phyloP scores from a whole-genome alignment of 2,113 vertebrate genomes.

The Nesospiza acunhae region DNA sequence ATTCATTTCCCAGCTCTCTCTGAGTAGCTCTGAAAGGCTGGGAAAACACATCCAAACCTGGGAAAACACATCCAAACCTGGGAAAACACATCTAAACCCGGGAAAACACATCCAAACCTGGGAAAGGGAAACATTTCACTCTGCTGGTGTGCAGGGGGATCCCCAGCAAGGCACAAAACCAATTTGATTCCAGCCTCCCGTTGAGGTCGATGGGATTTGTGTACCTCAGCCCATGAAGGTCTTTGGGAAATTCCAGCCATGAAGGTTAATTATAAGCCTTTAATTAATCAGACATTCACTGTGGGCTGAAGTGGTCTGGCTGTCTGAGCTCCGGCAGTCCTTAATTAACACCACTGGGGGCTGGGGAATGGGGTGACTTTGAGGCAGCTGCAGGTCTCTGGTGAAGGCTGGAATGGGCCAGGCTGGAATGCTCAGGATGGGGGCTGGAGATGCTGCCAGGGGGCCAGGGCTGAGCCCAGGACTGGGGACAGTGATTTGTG shows the following conservation, averaged over 20 bases:
- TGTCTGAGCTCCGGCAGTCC: conserved; percentile 3
- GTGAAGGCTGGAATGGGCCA: neutral
- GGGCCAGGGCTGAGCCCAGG: neutral
- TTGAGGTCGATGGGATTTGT: neutral
- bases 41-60: neutral
- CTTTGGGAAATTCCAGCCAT: conserved; percentile 60
- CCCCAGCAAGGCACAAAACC: neutral
- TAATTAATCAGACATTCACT: conserved; percentile 57
- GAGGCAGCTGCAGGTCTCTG: neutral
- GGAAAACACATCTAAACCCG: neutral
- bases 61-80: neutral
- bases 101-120: neutral
- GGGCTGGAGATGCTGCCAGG: neutral
- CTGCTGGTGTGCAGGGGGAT: neutral
- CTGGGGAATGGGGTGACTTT: neutral
- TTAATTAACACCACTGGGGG: neutral
- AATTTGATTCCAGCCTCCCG: neutral
- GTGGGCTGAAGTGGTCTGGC: conserved; percentile 38
- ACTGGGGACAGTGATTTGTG: neutral
- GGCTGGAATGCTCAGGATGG: accelerated
- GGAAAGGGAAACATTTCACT: neutral
- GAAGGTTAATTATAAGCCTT: conserved; percentile 61
- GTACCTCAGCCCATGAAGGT: conserved; percentile 52
- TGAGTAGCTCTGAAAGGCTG: neutral
- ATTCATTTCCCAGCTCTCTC: conserved; percentile 11